Percentiles rank a stretch among this genome's conserved stretches.
Evolutionary conservation across 2,113 vertebrate genomes (phyloP).

Genomic region (Macrotus californicus): DNA sequence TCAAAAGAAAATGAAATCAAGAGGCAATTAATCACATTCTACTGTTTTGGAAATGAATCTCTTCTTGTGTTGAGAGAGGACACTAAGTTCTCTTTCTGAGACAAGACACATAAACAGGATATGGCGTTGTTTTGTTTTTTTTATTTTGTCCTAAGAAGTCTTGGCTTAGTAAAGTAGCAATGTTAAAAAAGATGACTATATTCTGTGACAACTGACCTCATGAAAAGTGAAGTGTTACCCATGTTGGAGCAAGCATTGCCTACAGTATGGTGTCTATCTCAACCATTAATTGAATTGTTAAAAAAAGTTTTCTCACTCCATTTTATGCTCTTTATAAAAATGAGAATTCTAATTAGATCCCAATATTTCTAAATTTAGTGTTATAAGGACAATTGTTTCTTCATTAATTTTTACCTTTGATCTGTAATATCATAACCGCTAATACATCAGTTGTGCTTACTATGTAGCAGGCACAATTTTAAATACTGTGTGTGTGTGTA

Average conservation of each 20-base stretch:
- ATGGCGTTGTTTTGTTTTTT: conserved; percentile 37
- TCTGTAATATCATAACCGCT: background rate
- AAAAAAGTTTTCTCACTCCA: background rate
- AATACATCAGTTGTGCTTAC: background rate
- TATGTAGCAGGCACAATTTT: background rate
- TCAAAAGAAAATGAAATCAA: conserved; percentile 51
- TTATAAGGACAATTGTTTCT: background rate
- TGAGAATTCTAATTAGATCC: background rate
- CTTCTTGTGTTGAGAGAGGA: conserved; percentile 54
- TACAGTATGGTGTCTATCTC: background rate
- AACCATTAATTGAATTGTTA: background rate
- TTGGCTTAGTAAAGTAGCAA: conserved; percentile 21
- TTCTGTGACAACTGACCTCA: background rate
- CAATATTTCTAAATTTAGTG: background rate
- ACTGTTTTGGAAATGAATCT: conserved; percentile 58
- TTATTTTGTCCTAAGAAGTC: conserved; percentile 18
- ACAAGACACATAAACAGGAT: conserved; percentile 64
- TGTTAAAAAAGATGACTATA: background rate
- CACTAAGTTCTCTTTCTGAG: conserved; percentile 60
- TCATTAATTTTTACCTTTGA: background rate
- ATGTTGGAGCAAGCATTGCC: background rate
- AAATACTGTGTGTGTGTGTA: background rate
- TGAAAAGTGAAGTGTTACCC: background rate
- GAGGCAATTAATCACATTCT: conserved; percentile 46
- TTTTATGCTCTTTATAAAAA: background rate